Percentiles rank a stretch among this genome's conserved stretches.
These are phyloP conservation scores for Apogon hyalosoma DNA, from an alignment of 2,797 vertebrate genomes.

Conservation along the genomic window DNA sequence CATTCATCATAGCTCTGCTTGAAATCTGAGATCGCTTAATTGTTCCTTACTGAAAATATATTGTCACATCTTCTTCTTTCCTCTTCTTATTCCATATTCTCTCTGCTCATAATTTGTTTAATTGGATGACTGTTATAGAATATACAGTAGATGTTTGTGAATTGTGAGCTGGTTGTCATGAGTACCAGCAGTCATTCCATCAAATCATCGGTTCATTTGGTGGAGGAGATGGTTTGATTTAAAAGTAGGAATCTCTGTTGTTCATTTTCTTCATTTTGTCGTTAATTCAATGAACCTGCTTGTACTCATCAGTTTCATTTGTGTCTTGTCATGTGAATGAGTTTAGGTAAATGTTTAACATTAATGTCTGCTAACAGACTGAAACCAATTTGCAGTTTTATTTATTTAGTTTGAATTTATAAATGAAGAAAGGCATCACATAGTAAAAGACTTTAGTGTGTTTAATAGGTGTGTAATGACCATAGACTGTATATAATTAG, in stretches of 20 bases:
- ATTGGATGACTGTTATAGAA: constrained; percentile 50
- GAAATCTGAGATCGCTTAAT: constrained; percentile 41
- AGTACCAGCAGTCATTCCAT: constrained; percentile 55
- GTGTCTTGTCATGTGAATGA: constrained; percentile 21
- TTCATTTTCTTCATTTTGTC: constrained; percentile 21
- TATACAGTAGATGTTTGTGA: constrained; percentile 56
- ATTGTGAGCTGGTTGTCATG: constrained; percentile 46
- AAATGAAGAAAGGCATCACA: too few relatives aligned
- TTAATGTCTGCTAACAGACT: background rate
- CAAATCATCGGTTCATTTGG: constrained; percentile 59
- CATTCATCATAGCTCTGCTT: constrained; percentile 50
- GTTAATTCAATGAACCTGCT: constrained; percentile 21
- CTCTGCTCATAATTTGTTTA: constrained; percentile 37
- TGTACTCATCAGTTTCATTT: constrained; percentile 17
- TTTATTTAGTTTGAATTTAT: too few relatives aligned
- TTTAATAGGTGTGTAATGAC: too few relatives aligned
- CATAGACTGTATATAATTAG: too few relatives aligned
- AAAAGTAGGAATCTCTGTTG: constrained; percentile 39
- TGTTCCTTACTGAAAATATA: constrained; percentile 41
- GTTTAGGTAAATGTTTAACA: constrained; percentile 9
- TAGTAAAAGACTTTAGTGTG: too few relatives aligned
- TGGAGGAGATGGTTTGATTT: constrained; percentile 55
- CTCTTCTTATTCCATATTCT: constrained; percentile 20
- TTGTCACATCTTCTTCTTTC: constrained; percentile 26
- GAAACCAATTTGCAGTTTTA: background rate